A percentile compares a stretch with the other conserved stretches of the same genome.
Conservation (phyloP, 2,797 vertebrate species). For the Rhynchonycteris naso region DNA sequence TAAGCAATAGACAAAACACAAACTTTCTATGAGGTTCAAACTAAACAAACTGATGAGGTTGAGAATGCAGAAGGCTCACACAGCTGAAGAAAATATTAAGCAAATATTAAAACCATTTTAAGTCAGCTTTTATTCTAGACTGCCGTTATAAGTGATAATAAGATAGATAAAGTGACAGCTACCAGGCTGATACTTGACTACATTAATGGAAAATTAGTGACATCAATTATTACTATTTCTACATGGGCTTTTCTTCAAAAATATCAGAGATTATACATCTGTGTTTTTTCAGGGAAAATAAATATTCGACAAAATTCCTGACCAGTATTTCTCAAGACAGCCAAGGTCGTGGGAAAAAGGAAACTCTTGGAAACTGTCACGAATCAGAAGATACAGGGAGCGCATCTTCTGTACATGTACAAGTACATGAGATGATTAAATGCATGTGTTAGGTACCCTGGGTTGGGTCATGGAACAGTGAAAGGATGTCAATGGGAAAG, state of each 20-base stretch:
- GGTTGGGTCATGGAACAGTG: background rate
- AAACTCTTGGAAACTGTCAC: background rate
- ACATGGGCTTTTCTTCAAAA: conserved; percentile 76
- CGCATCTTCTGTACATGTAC: too few species aligned
- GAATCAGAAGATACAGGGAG: conserved; percentile 39
- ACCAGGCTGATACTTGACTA: conserved; percentile 70
- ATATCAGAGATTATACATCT: conserved; percentile 23
- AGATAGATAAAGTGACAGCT: conserved; percentile 64
- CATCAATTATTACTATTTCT: conserved; percentile 49
- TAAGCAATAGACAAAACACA: conserved; percentile 59
- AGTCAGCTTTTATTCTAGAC: conserved; percentile 77
- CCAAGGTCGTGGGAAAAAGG: conserved; percentile 43
- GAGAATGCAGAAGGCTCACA: conserved; percentile 58
- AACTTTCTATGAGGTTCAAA: conserved; percentile 60
- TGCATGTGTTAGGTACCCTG: background rate
- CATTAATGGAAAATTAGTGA: conserved; percentile 79
- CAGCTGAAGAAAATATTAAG: conserved; percentile 74
- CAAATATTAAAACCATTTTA: conserved; percentile 74
- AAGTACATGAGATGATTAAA: background rate
- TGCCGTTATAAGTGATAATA: conserved; percentile 64
- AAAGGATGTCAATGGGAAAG: background rate
- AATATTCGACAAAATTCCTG: conserved; percentile 7
- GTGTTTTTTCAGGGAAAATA: background rate
- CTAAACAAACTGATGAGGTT: background rate
- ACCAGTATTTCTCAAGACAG: background rate